Conservation (phyloP, 2,888 invertebrate species). For the Trachelus troglodyta region DNA sequence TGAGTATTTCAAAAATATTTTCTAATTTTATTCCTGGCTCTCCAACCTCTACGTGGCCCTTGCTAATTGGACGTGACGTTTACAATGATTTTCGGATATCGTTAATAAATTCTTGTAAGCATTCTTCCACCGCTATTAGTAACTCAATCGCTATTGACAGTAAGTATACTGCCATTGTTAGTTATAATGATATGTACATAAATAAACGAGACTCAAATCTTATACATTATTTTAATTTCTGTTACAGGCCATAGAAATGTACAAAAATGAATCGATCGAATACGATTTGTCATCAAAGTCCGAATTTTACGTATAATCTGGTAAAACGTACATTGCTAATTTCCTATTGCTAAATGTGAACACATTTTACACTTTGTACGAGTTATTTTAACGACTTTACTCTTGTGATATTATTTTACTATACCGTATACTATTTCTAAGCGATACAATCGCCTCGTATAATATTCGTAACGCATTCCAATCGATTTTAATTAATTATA, state of each 20-base stretch:
- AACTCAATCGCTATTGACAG: not conserved
- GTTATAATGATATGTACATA: not conserved
- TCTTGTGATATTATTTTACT: not conserved
- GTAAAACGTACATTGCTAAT: not conserved
- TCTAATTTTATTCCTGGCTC: not conserved
- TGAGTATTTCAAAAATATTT: slow-evolving; percentile 40
- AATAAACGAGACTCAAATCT: not conserved
- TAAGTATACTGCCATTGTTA: not conserved
- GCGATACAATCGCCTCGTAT: not conserved
- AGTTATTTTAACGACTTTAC: not conserved
- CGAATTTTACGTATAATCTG: slow-evolving; percentile 65
- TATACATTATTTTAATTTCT: not conserved
- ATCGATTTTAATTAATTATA: not conserved
- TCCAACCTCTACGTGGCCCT: not conserved
- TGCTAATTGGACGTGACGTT: not conserved
- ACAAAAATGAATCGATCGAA: slow-evolving; percentile 66
- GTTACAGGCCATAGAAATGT: slow-evolving; percentile 65
- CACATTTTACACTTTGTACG: not conserved
- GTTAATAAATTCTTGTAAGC: not conserved
- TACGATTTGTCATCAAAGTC: slow-evolving; percentile 64
- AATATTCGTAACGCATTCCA: not conserved
- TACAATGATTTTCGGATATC: not conserved
- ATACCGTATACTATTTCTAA: not conserved
- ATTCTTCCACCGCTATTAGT: not conserved
- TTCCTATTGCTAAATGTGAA: not conserved